Evolutionary conservation across 1,140 invertebrate genomes (phyloP), one percentile per base, ranked within the genome.

Genomic region (Bactericera cockerelli): DNA sequence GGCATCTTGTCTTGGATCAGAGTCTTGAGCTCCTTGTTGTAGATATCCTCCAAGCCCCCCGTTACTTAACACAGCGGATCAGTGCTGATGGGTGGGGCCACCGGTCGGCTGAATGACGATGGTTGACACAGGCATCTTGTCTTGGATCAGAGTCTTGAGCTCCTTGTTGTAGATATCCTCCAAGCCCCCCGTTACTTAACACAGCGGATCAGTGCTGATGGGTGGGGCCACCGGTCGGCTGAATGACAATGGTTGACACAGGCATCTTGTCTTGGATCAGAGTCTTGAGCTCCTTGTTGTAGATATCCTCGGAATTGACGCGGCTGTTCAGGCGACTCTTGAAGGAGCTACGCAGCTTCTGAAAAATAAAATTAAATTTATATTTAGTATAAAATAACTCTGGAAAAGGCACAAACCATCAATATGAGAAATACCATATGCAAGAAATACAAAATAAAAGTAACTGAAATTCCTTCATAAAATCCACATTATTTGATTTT

Each of bases 301-400:
- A 54, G 25, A 58, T 22, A 26, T 64, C 58, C 19, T 49, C 42
- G 8, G 42, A 49, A 16, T 49, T 22, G n/a, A 22, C 22, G 3
- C 42, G 1, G 26, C 59, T 57, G 14, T 58, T 54, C n/a, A 62
- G 42, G 39, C 59, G 39, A 1, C 64, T 62, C 39, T 62, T 65
- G 21, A 65, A 58, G 2, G 63, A 60, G 55, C 55, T 60, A 2
- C 49, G 31, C 11, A 67, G n/a, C 62, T 65, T 65, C 65, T 67
- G 36, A 19, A 63, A 56, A 59, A 6, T 38, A 61, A 55, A n/a
- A n/a, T n/a, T n/a, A n/a, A n/a, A n/a, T n/a, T n/a, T n/a, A n/a
- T n/a, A n/a, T n/a, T n/a, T n/a, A n/a, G n/a, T n/a, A n/a, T n/a
- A n/a, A n/a, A n/a, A n/a, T n/a, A n/a, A n/a, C n/a, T n/a, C n/a